phyloP scores from a whole-genome alignment of 2,113 vertebrate genomes.

The Camelus bactrianus region DNA sequence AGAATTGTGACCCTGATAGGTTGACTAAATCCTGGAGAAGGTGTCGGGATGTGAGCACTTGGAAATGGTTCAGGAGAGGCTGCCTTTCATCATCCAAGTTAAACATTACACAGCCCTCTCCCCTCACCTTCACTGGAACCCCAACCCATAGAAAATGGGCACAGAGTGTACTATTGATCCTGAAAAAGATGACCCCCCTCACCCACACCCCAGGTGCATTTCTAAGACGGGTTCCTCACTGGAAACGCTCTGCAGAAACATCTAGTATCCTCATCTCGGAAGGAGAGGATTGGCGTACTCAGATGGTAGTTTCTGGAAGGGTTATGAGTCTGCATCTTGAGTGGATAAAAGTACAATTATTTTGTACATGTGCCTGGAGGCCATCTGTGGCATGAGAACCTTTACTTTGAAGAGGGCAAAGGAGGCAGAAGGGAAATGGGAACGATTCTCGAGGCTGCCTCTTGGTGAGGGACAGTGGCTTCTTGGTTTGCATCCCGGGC shows the following conservation, averaged over 20 bases:
- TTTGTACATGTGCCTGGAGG: background rate
- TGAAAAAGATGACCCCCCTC: background rate
- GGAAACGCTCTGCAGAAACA: background rate
- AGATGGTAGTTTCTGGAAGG: background rate
- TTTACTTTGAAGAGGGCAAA: background rate
- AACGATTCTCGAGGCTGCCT: background rate
- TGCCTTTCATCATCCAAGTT: background rate
- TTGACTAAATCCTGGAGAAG: background rate
- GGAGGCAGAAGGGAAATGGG: background rate
- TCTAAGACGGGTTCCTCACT: background rate
- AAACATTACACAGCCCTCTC: accelerated
- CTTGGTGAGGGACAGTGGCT: background rate
- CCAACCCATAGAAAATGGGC: background rate
- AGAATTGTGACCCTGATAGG: background rate
- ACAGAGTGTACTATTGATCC: accelerated
- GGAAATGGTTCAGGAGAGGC: background rate
- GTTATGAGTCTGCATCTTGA: background rate
- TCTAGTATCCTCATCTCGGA: background rate
- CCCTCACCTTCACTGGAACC: accelerated
- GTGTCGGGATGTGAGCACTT: background rate
- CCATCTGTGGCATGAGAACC: background rate
- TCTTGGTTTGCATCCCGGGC: background rate
- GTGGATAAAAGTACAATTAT: background rate
- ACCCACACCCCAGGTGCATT: background rate
- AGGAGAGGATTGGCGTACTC: background rate